Percentiles rank a stretch among this genome's conserved stretches.
Conservation (phyloP, 2,888 invertebrate genomes). For the Halictus quadricinctus region DNA sequence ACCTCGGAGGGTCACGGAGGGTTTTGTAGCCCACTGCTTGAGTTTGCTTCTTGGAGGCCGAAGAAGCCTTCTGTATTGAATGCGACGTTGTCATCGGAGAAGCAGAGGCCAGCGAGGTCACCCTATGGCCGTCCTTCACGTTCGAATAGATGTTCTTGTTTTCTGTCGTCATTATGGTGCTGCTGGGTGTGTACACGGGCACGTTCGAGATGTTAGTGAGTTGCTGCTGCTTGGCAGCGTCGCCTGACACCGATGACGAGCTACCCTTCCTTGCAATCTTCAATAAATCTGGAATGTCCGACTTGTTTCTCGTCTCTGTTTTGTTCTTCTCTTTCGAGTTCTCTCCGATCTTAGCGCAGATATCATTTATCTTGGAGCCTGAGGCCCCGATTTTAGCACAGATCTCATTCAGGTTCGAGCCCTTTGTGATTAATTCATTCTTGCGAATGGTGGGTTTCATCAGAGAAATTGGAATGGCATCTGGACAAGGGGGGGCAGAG, state of each 20-base stretch:
- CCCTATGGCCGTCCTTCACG: slow-evolving; percentile 38
- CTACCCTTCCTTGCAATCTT: slow-evolving; percentile 77
- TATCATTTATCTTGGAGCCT: slow-evolving; percentile 80
- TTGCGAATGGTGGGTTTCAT: slow-evolving; percentile 78
- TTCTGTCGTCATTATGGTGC: slow-evolving; percentile 63
- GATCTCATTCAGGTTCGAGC: slow-evolving; percentile 78
- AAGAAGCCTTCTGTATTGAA: slow-evolving; percentile 62
- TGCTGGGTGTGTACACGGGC: slow-evolving; percentile 77
- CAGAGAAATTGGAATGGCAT: slow-evolving; percentile 79
- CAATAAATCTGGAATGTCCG: slow-evolving; percentile 79
- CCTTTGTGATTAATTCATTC: slow-evolving; percentile 76
- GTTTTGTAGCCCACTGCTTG: slow-evolving; percentile 85
- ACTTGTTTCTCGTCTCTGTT: slow-evolving; percentile 73
- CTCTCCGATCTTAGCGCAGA: slow-evolving; percentile 80
- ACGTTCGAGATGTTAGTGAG: slow-evolving; percentile 78
- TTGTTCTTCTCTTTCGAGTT: slow-evolving; percentile 80
- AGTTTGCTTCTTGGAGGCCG: slow-evolving; percentile 71
- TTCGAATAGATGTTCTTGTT: slow-evolving; percentile 56
- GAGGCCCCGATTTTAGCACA: slow-evolving; percentile 78
- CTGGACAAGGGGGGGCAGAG: slow-evolving; percentile 79
- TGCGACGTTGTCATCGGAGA: slow-evolving; percentile 37
- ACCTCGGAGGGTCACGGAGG: slow-evolving; percentile 85
- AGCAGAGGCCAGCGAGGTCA: slow-evolving; percentile 41
- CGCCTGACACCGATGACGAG: slow-evolving; percentile 50
- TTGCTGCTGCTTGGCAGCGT: slow-evolving; percentile 38